These are phyloP conservation scores for Dicyrtomina minuta DNA, from an alignment of 2,888 invertebrate species.

Conservation along the genomic window DNA sequence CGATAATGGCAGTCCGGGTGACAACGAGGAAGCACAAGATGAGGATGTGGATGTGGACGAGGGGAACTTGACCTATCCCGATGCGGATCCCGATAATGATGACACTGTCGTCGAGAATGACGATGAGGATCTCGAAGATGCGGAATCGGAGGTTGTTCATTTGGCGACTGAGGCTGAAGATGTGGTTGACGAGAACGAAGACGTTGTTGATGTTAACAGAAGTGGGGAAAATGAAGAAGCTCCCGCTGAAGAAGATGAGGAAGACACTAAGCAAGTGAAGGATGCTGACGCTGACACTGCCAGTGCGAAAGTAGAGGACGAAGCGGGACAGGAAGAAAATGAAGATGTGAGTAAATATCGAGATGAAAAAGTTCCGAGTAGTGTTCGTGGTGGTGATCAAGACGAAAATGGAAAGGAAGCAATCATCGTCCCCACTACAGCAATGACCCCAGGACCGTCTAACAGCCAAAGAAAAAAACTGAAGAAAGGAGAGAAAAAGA, in stretches of 20 bases:
- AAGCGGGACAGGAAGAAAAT: neutral
- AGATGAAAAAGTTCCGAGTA: neutral
- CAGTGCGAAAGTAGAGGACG: constrained; percentile 10
- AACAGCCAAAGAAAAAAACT: neutral
- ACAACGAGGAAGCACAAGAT: neutral
- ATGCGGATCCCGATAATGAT: too few species aligned
- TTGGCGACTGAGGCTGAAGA: too few species aligned
- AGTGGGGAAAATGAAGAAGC: neutral
- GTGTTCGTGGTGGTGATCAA: neutral
- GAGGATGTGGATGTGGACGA: too few species aligned
- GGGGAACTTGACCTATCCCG: too few species aligned
- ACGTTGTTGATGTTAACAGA: constrained; percentile 3
- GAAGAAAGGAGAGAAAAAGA: constrained; percentile 19
- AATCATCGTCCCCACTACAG: neutral
- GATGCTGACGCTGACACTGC: neutral
- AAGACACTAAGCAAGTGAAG: neutral
- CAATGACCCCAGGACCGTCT: neutral
- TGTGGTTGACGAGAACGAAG: neutral
- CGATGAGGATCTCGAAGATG: neutral
- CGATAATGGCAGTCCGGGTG: neutral
- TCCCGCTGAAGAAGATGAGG: constrained; percentile 6
- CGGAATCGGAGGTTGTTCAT: too few species aligned
- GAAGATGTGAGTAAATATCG: constrained; percentile 1
- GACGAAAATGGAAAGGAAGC: neutral
- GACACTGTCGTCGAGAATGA: too few species aligned